phyloP scores from a whole-genome alignment of 2,797 vertebrate species.

The Enteromius radiatus region DNA sequence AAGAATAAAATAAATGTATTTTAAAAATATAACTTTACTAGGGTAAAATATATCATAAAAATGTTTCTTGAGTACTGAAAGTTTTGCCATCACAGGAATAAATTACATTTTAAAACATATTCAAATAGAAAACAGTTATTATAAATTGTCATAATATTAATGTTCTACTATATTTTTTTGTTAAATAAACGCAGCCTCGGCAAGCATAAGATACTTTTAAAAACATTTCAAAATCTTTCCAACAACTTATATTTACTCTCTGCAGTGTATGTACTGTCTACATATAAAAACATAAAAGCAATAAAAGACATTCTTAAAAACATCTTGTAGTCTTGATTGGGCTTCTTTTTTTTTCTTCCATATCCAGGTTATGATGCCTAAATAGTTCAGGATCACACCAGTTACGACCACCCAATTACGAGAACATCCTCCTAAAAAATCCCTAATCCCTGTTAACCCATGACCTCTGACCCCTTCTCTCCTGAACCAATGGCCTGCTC shows the following conservation, averaged over 20 bases:
- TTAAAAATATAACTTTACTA: no score
- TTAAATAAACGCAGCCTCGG: not conserved
- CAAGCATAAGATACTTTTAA: not conserved
- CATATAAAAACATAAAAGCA: not conserved
- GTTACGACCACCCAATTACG: not conserved
- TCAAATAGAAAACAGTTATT: not conserved
- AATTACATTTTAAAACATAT: not conserved
- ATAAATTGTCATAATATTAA: not conserved
- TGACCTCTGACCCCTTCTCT: constrained; percentile 34
- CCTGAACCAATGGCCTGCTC: not conserved
- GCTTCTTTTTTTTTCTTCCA: no score
- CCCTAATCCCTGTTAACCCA: constrained; percentile 13
- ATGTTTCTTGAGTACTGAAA: no score
- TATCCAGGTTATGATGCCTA: not conserved
- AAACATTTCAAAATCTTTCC: not conserved
- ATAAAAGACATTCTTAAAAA: not conserved
- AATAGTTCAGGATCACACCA: not conserved
- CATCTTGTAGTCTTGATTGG: not conserved
- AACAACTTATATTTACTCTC: no score
- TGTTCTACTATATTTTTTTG: not conserved
- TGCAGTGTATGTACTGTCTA: not conserved
- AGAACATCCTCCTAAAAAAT: constrained; percentile 12
- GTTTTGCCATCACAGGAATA: not conserved
- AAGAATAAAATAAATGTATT: no score
- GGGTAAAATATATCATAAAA: no score